These are phyloP conservation scores for Sarcophaga subvicina DNA, from an alignment of 2,888 invertebrate genomes.

Conservation along the genomic window DNA sequence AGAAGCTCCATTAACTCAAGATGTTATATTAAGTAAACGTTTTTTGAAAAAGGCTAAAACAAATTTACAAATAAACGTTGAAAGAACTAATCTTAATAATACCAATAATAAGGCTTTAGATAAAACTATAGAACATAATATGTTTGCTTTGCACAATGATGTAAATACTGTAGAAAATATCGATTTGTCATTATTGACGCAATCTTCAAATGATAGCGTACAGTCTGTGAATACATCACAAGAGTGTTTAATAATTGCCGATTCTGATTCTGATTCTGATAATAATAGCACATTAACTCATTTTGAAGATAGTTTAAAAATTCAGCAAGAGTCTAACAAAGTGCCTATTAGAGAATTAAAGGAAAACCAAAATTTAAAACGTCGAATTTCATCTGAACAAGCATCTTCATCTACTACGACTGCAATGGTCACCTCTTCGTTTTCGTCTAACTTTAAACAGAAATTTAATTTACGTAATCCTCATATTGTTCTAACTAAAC, in stretches of 20 bases:
- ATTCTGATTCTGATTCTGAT: neutral
- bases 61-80: conserved; percentile 13
- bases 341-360: neutral
- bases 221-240: conserved; percentile 7
- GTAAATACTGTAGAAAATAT: conserved; percentile 19
- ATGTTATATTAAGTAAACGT: conserved; percentile 43
- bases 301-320: neutral
- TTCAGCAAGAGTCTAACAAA: neutral
- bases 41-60: conserved; percentile 45
- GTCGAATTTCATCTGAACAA: conserved; percentile 30
- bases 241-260: neutral
- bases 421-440: neutral
- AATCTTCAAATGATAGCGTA: conserved; percentile 23
- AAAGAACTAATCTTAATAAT: neutral
- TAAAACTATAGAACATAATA: conserved; percentile 41
- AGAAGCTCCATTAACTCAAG: conserved; percentile 39
- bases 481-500: conserved; percentile 50
- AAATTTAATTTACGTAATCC: conserved; percentile 54
- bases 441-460: conserved; percentile 1
- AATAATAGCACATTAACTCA: neutral
- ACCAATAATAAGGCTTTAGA: neutral
- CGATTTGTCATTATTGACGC: conserved; percentile 6
- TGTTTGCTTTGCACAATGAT: conserved; percentile 26
- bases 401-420: neutral
- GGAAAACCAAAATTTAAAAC: conserved; percentile 4